Conservation (phyloP, 2,888 invertebrate species). For the Mylabris sibirica region DNA sequence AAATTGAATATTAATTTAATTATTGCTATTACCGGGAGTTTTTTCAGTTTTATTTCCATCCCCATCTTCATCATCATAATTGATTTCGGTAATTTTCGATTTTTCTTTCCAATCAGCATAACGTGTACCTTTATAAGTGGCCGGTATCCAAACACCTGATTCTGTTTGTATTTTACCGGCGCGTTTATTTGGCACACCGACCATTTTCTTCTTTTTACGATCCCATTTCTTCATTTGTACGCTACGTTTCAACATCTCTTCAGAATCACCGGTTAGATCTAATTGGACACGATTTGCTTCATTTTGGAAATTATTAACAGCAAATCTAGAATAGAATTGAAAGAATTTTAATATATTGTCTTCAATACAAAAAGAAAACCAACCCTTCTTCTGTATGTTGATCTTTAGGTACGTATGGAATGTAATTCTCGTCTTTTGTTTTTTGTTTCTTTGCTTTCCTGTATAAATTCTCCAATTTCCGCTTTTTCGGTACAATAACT, state of each 20-base stretch:
- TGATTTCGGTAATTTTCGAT: slow-evolving; percentile 65
- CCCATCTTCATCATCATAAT: slow-evolving; percentile 63
- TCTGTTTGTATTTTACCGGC: slow-evolving; percentile 90
- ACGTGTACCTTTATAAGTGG: slow-evolving; percentile 90
- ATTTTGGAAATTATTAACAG: slow-evolving; percentile 79
- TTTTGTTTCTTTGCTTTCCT: slow-evolving; percentile 66
- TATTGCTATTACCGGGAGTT: slow-evolving; percentile 31
- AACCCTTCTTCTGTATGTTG: slow-evolving; percentile 85
- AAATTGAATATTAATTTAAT: slow-evolving; percentile 13
- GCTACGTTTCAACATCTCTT: slow-evolving; percentile 68
- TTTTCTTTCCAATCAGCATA: slow-evolving; percentile 88
- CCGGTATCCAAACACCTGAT: slow-evolving; percentile 93
- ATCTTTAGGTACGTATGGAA: slow-evolving; percentile 85
- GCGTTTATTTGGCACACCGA: slow-evolving; percentile 70
- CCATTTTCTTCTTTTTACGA: slow-evolving; percentile 94
- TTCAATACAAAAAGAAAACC: slow-evolving; percentile 44
- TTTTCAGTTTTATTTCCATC: slow-evolving; percentile 31
- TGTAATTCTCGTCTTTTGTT: slow-evolving; percentile 82
- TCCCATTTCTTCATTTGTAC: slow-evolving; percentile 85
- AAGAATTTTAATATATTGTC: no score
- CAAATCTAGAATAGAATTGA: slow-evolving; percentile 64
- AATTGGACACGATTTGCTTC: slow-evolving; percentile 82
- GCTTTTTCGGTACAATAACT: slow-evolving; percentile 65
- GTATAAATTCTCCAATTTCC: slow-evolving; percentile 67
- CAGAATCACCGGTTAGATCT: slow-evolving; percentile 85